Base-by-base conservation (phyloP, 1,140 invertebrate species). In the Physella acuta region DNA sequence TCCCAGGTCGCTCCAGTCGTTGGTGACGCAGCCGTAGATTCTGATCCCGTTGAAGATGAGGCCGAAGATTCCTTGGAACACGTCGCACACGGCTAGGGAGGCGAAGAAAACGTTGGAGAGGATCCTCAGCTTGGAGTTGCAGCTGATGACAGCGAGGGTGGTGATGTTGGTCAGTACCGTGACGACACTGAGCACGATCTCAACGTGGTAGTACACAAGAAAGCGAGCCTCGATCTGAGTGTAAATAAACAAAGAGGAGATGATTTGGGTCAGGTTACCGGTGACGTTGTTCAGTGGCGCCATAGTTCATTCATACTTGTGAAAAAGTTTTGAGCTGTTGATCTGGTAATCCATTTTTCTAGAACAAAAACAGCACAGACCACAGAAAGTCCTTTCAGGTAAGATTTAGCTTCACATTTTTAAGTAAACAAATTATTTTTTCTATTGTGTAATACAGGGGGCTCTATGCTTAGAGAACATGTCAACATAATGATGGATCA, bases 211-310 rank as follows among this genome's bases (percentile, higher is more conserved):
- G 24, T 55, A 55, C 28, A 30, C 20, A 5, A 55, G 53, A 24
- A 55, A 55, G 53, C 53, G 53, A 8, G 8, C 20, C 20, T 55
- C 20, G 8, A 24, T 8, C 20, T 20, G 5, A 24, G 53, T 55
- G 53, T 55, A 55, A 24, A 24, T 30, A 55, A 55, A 55, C 53
- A 44, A 11, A n/a, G n/a, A n/a, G n/a, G n/a, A n/a, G n/a, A n/a
- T n/a, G n/a, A n/a, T n/a, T n/a, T n/a, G n/a, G n/a, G n/a, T n/a
- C n/a, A n/a, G n/a, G n/a, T n/a, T n/a, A n/a, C n/a, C n/a, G n/a
- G n/a, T n/a, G n/a, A n/a, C n/a, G n/a, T n/a, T n/a, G n/a, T n/a
- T n/a, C n/a, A n/a, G n/a, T n/a, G n/a, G n/a, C n/a, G n/a, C n/a
- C n/a, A n/a, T n/a, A n/a, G n/a, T n/a, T n/a, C n/a, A n/a, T n/a